Evolutionary conservation across 1,140 invertebrate genomes (phyloP).

Genomic region (Phymorhynchus buccinoides): DNA sequence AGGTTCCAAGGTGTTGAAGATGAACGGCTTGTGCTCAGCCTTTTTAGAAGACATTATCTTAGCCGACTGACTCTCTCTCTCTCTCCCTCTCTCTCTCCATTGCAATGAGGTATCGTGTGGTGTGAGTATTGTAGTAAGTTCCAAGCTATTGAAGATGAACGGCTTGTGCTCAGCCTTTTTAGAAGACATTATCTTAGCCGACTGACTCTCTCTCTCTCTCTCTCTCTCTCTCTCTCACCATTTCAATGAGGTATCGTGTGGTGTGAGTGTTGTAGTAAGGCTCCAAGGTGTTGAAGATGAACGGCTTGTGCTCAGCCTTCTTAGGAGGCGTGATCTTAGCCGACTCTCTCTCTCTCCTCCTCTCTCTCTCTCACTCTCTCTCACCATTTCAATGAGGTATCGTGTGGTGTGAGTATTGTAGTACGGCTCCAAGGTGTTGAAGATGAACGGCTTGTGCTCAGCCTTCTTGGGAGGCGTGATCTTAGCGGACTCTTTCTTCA

Average conservation of each 20-base stretch:
- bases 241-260: too few relatives aligned
- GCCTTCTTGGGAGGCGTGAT: conserved; percentile 54
- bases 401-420: conserved; percentile 57
- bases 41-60: conserved; percentile 31
- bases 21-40: conserved; percentile 53
- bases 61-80: neutral
- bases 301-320: conserved; percentile 54
- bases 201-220: too few relatives aligned
- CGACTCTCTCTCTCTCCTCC: neutral
- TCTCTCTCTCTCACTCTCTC: conserved; percentile 22
- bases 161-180: too few relatives aligned
- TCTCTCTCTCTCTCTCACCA: too few relatives aligned
- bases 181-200: too few relatives aligned
- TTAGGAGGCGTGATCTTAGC: neutral
- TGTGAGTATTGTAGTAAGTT: too few relatives aligned
- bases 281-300: conserved; percentile 58
- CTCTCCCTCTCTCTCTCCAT: too few relatives aligned
- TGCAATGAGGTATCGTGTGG: too few relatives aligned
- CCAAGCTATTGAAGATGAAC: too few relatives aligned
- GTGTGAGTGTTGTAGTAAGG: too few relatives aligned
- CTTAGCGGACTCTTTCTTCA: conserved; percentile 54
- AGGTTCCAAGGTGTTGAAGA: conserved; percentile 60
- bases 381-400: conserved; percentile 60
- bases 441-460: conserved; percentile 57
- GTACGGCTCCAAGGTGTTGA: conserved; percentile 64